Base-by-base conservation (phyloP, 2,797 vertebrate genomes). In the Catostomus latipinnis region DNA sequence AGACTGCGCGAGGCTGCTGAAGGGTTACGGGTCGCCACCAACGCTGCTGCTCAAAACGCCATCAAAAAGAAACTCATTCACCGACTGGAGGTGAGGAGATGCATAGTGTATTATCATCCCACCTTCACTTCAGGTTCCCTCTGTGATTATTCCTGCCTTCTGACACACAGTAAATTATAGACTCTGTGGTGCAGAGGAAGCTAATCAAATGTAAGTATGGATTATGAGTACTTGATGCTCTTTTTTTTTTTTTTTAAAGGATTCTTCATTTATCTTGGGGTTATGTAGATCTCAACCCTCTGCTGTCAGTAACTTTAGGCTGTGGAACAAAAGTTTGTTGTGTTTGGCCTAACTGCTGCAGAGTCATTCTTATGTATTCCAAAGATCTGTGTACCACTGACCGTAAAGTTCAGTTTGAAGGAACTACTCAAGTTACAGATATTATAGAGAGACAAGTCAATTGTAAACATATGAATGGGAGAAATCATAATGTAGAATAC, bases 41-140 rank as follows among this genome's bases (percentile, higher is more conserved):
- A 99, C 0, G 97, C 97, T 0, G 98, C 98, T 0, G 98, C 98
- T 71, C 98, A 99, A 88, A 99, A 99, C 0, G 98, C 98, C 14
- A 99, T 99, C 73, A 99, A 99, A 94, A 99, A 99, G 88, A 99
- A 99, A 87, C 96, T 99, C 1, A 95, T 99, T 87, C 99, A 95
- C 92, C 93, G 98, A 84, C 92, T 99, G 83, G 98, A 99, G 96
- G 98, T 98, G 86, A 88, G 92, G 12, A 78, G 60, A 34, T 48
- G 12, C 8, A 11, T 13, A 34, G 10, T 18, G 11, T 43, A 71
- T 71, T 63, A 70, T 45, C 48, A 60, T 60, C 22, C 54, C 45
- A 69, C 18, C 48, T 69, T 2, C 56, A 18, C 6, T 34, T 84
- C 10, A 16, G 16, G 34, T 34, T 34, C 34, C 34, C 34, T 34